phyloP scores from a whole-genome alignment of 1,140 invertebrate genomes.

The Achatina immaculata region DNA sequence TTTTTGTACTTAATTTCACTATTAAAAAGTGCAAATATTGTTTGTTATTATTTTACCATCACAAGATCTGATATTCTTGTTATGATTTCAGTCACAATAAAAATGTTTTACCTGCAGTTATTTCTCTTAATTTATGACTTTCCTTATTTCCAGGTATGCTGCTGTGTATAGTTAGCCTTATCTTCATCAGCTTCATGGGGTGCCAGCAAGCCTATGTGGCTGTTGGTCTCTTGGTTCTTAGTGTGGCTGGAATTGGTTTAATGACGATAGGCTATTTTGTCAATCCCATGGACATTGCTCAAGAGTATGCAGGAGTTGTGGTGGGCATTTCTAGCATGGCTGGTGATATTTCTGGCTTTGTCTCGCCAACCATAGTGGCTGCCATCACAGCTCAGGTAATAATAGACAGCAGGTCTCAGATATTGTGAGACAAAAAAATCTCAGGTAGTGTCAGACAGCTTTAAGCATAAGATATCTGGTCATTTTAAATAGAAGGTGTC shows the following conservation, averaged over 20 bases:
- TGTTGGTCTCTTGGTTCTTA: slow-evolving; percentile 82
- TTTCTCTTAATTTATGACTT: neutral
- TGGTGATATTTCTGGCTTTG: slow-evolving; percentile 60
- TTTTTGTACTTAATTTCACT: too few species aligned
- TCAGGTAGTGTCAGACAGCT: too few species aligned
- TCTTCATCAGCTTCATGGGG: slow-evolving; percentile 60
- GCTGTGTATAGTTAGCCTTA: slow-evolving; percentile 57
- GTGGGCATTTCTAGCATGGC: slow-evolving; percentile 66
- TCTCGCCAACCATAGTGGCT: slow-evolving; percentile 60
- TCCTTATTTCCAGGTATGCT: slow-evolving; percentile 47
- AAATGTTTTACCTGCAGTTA: too few species aligned
- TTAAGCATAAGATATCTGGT: too few species aligned
- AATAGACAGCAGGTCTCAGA: too few species aligned
- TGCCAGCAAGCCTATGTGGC: slow-evolving; percentile 76
- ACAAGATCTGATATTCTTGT: too few species aligned
- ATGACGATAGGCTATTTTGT: slow-evolving; percentile 84
- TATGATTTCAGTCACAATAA: too few species aligned
- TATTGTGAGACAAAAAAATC: too few species aligned
- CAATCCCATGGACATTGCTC: slow-evolving; percentile 88
- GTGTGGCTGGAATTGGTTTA: slow-evolving; percentile 80
- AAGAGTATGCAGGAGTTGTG: slow-evolving; percentile 73
- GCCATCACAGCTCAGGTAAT: slow-evolving; percentile 58
- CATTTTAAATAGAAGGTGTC: too few species aligned
- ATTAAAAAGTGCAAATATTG: too few species aligned
- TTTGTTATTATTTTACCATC: too few species aligned